These are phyloP conservation scores for Chlamydotis undulata DNA, from an alignment of 2,113 vertebrate genomes.

Conservation along the genomic window DNA sequence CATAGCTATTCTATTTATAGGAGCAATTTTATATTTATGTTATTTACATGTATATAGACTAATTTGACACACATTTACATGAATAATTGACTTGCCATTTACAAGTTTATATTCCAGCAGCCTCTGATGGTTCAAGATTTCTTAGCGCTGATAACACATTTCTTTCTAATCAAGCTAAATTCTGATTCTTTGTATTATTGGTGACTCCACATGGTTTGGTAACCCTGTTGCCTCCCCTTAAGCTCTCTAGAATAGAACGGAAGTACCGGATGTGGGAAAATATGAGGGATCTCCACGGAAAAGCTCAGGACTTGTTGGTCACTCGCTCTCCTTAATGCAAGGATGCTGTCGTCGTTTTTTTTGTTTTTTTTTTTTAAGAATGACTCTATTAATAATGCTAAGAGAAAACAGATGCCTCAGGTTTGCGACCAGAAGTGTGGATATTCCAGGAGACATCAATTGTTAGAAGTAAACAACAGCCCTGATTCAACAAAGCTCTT, in stretches of 20 bases:
- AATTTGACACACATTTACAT: background rate
- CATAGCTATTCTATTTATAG: background rate
- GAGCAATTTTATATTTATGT: background rate
- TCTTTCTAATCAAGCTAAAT: background rate
- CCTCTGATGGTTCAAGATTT: background rate
- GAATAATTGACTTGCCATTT: background rate
- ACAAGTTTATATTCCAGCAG: background rate
- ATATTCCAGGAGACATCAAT: conserved; percentile 50
- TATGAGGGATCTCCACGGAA: background rate
- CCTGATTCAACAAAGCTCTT: conserved; percentile 57
- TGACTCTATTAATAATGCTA: background rate
- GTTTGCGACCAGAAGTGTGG: background rate
- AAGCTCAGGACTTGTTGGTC: background rate
- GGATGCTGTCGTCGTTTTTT: rapidly evolving
- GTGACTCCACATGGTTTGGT: background rate
- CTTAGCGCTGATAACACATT: background rate
- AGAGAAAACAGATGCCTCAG: conserved; percentile 27
- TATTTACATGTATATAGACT: background rate
- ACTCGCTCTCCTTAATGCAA: background rate
- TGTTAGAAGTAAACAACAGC: conserved; percentile 50
- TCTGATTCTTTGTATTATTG: background rate
- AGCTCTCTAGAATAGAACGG: background rate
- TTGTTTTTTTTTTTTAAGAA: background rate
- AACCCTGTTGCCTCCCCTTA: background rate
- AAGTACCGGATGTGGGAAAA: background rate